Evolutionary conservation across 2,113 vertebrate genomes (phyloP), one percentile per base, ranked within the genome.

Genomic region (Plecotus auritus): DNA sequence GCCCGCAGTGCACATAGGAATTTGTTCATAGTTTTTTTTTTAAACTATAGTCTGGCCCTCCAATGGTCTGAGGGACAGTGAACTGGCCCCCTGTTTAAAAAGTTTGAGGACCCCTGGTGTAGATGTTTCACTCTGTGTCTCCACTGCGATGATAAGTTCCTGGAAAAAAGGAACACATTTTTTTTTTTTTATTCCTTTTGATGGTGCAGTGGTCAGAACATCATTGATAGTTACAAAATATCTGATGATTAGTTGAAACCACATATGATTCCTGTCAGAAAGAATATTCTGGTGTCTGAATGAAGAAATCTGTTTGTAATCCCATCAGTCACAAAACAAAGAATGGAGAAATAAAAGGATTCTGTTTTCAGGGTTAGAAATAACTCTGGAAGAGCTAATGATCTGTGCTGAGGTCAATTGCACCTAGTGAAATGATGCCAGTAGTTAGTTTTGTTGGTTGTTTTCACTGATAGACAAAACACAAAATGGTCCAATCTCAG

Each of bases 241-340:
- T 9, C n/a, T 85, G 47, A 28, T 94, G 13, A 72, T 86, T 59
- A 66, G 37, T 83, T 95, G 42, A 90, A 95, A 93, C 40, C 70
- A 1, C 56, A 72, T 49, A 1, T 72, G 47, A 87, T 90, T 90
- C 76, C 26, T 77, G 26, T 76, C n/a, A 77, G 64, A 74, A 69
- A 30, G 17, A 76, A 45, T 66, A 77, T 16, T 93, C 30, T 85
- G 47, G 35, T 64, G 69, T 66, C 51, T 80, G 45, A 87, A 80
- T 47, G 77, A 51, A 87, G 49, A 90, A 83, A 92, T 64, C 10
- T 37, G 4, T 59, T 73, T 74, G 13, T 90, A 69, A 84, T 69
- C 12, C 1, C 2, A 51, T 66, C 14, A 84, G 35, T 80, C 70
- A 77, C 37, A 89, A 69, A 86, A 69, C 42, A 83, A 69, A 82